Base-by-base conservation (phyloP, 1,140 invertebrate species). In the Drosophila nebulosa region DNA sequence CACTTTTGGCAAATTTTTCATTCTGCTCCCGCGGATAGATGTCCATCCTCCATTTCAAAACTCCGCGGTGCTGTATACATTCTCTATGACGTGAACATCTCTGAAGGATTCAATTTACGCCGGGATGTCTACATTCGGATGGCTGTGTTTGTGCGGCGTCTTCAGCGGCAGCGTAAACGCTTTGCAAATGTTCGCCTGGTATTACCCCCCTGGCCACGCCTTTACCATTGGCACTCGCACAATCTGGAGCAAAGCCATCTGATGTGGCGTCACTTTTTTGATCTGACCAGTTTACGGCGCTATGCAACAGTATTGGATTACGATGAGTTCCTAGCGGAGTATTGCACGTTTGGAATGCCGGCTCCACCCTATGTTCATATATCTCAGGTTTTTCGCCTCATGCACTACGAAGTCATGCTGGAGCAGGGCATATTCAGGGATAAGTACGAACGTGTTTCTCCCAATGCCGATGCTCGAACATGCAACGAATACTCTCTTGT, bases 101-200 rank as follows among this genome's bases (percentile, higher is more conserved):
- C 96, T 1, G 98, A 99, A 94, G 98, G 98, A 0, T 99, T 99
- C 90, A 99, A 99, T 93, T 93, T 99, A 64, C 93, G 98, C 55
- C 93, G 98, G 68, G 98, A 99, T 93, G 98, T 99, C 7, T 99
- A 98, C 79, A 95, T 99, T 92, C 93, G 98, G 81, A 93, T 99
- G 78, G 97, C 98, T 10, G 95, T 96, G 57, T 94, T 98, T 77
- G 92, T 97, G 0, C 93, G 93, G 81, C 93, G 94, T 66, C 92
- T 97, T 46, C 39, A 46, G 68, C 93, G 92, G 86, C 89, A 93
- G 65, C 69, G 81, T 65, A 73, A 80, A 92, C 90, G 92, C 93
- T 76, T 79, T 4, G 78, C 78, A 90, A 92, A 92, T 90, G 94
- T 93, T 90, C 92, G 93, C 57, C 90, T 96, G 74, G 95, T 98